Base-by-base conservation (phyloP, 1,140 invertebrate species). In the Listronotus bonariensis region DNA sequence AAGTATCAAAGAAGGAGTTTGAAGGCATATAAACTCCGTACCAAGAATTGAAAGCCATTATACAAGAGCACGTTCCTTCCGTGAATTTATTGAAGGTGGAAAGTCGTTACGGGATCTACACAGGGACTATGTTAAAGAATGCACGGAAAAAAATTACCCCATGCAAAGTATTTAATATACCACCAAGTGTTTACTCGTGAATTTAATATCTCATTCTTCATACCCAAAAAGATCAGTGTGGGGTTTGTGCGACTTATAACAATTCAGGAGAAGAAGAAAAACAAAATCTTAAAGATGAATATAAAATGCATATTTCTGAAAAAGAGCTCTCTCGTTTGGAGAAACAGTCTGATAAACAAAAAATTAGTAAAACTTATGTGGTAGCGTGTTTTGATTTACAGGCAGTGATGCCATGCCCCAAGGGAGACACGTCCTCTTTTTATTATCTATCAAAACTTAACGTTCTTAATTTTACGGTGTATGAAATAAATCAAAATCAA, bases 371-470 rank as follows among this genome's bases (percentile, higher is more conserved):
- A 11, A 41, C 14, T 41, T 7, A 12, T 12, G 40, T 62, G 18
- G 71, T 66, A n/a, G 71, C 56, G 12, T 53, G 56, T 34, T 70
- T 63, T 67, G 69, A 69, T 57, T 53, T 74, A 49, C 67, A 69
- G 55, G 59, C 59, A 17, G 65, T 69, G 3, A 10, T 72, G 26
- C 60, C 36, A 26, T 26, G 56, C 26, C 67, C 70, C 57, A 58
- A 38, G 43, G 71, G 71, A 15, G 36, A 74, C 36, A 46, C 57
- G 32, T 71, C 64, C 31, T 36, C 38, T 31, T 68, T 70, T 58
- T 75, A 71, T 65, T 76, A 75, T 43, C 67, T 61, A 45, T 67
- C 59, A 31, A 74, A 73, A 53, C 64, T 76, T 31, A 74, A 71
- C 63, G 51, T 65, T 32, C 65, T 65, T 41, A 77, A 76, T 56